A percentile compares a stretch with the other conserved stretches of the same genome.
These are phyloP conservation scores for Hyperoplus lanceolatus DNA, from an alignment of 2,797 vertebrate genomes.

Conservation along the genomic window DNA sequence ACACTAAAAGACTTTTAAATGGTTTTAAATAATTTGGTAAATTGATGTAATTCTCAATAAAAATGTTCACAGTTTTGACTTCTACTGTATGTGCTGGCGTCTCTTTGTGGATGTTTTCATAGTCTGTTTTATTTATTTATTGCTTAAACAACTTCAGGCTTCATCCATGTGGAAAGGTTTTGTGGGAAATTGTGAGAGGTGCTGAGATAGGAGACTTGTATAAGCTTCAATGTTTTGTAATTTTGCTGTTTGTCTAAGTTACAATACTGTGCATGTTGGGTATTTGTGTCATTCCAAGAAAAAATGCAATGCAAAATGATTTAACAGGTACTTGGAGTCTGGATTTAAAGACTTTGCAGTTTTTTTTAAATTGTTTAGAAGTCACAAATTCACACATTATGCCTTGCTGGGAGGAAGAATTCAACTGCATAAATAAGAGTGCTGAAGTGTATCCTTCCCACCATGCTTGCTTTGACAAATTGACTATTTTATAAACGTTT, in stretches of 20 bases:
- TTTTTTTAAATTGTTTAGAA: not conserved
- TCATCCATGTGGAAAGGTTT: conserved; percentile 36
- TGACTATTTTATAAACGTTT: not conserved
- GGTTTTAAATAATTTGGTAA: not conserved
- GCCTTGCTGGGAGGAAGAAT: not conserved
- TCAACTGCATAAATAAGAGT: not conserved
- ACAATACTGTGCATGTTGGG: not conserved
- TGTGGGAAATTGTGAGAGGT: conserved; percentile 38
- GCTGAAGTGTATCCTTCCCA: no score
- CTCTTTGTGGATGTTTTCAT: not conserved
- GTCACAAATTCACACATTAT: not conserved
- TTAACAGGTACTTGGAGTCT: not conserved
- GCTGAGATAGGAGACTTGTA: not conserved
- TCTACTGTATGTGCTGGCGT: conserved; percentile 3
- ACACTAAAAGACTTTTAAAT: not conserved
- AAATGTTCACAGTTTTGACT: conserved; percentile 1
- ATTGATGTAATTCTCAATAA: conserved; percentile 35
- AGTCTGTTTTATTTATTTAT: not conserved
- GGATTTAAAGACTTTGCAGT: not conserved
- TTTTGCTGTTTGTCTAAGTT: no score
- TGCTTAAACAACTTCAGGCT: conserved; percentile 20
- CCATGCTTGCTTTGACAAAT: no score
- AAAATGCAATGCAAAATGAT: not conserved
- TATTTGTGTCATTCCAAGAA: not conserved
- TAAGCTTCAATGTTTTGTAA: no score